Base-by-base conservation (phyloP, 2,113 vertebrate genomes). In the Clarias macrocephalus region DNA sequence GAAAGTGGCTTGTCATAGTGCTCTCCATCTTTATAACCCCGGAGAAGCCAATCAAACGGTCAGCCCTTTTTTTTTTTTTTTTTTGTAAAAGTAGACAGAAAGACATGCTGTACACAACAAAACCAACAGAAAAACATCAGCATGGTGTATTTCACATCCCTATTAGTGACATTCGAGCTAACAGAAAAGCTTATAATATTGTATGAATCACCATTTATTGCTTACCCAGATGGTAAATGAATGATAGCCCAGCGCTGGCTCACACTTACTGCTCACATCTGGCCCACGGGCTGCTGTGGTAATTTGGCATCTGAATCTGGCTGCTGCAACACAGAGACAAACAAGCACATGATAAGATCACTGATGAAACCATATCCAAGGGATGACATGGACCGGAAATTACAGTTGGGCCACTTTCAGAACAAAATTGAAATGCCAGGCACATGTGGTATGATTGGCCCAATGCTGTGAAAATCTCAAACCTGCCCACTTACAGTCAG, bases 181-280 rank as follows among this genome's bases (percentile, higher is more conserved):
- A 21, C 7, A 84, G n/a, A 84, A 54, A 84, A 28, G n/a, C 30
- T 72, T 30, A 57, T 84, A 30, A 57, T 68, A 62, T 81, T 37
- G 79, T 62, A 81, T 81, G 57, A 81, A 37, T 28, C 18, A 62
- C 59, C 30, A 30, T 81, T 60, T 62, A 62, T 37, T 81, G 57
- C 30, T 62, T 62, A 62, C 11, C 18, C 79, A 81, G 79, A 81
- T 81, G 79, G 79, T 60, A 81, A 81, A 62, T 81, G 59, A 81
- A 37, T 81, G 79, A 81, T 81, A 30, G 57, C n/a, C 28, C 19
- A 62, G 28, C 21, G 30, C 57, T 62, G 79, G 30, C 56, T 30
- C 54, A 60, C 30, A 33, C 56, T 37, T 60, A 81, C 16, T 21
- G 57, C 28, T 33, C 60, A 81, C 79, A 81, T 60, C 57, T 81